Base-by-base conservation (phyloP, 1,140 invertebrate species). In the Sesamia nonagrioides region DNA sequence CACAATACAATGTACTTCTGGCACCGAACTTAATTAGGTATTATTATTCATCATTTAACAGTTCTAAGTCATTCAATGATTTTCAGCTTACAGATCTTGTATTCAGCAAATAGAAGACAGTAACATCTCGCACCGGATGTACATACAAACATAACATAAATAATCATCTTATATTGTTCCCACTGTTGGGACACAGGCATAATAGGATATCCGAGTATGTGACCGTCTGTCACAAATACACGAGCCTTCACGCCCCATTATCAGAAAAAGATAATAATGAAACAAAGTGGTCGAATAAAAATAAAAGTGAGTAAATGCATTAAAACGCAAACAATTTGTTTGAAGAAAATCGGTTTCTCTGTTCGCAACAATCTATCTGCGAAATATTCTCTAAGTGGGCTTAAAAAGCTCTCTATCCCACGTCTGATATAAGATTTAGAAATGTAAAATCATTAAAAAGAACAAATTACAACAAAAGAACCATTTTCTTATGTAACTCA, bases 331-430 rank as follows among this genome's bases (percentile, higher is more conserved):
- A 37, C 3, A 37, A 37, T 5, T 37, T n/a, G n/a, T n/a, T n/a
- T n/a, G n/a, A 50, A 50, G 13, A n/a, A 15, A 15, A 50, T 6
- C 9, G n/a, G 48, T 50, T 50, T 50, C 13, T n/a, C n/a, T 50
- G 80, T 87, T 13, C 17, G 81, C 71, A 80, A 83, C 9, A 72
- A 73, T 37, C 37, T 37, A 68, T 2, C 9, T 63, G 9, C 15
- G 35, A 40, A 37, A 7, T 50, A n/a, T 50, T 15, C 9, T 50
- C n/a, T 50, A 50, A 50, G 48, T 50, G 48, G 48, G 48, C 48
- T 50, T 50, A 5, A 50, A 15, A 50, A 50, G 48, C 13, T n/a
- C 48, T 50, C n/a, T 50, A 50, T 50, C 48, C 48, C 48, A 50
- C 48, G 4, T 50, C 48, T 50, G 48, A 50, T 50, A 15, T 50